Evolutionary conservation across 2,113 vertebrate genomes (phyloP).

Genomic region (Thunnus thynnus): DNA sequence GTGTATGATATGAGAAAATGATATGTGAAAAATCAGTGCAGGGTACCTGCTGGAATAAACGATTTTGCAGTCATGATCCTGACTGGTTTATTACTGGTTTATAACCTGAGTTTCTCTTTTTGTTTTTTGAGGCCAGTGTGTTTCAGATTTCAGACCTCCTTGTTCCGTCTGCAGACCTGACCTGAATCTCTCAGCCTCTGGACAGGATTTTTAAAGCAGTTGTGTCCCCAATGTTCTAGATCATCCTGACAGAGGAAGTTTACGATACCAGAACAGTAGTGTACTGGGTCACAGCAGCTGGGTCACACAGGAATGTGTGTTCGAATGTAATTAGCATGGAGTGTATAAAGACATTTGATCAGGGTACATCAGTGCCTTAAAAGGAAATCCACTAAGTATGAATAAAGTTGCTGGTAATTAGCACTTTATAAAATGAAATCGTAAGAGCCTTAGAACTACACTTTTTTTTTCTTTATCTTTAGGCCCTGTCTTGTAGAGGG

Average conservation of each 20-base stretch:
- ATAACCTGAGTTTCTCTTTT: not conserved
- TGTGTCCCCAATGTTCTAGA: slow-evolving; percentile 40
- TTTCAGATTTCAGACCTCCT: slow-evolving; percentile 35
- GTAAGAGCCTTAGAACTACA: too few species aligned
- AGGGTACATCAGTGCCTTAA: not conserved
- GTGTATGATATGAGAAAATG: not conserved
- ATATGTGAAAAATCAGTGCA: not conserved
- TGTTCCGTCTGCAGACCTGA: slow-evolving; percentile 41
- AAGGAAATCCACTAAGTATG: not conserved
- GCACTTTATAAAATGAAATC: too few species aligned
- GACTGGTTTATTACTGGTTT: slow-evolving; percentile 25
- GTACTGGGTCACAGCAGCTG: slow-evolving; percentile 25
- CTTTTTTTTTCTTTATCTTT: too few species aligned
- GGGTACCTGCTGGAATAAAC: not conserved
- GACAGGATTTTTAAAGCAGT: slow-evolving; percentile 22
- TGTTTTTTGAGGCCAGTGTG: slow-evolving; percentile 19
- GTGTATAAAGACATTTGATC: not conserved
- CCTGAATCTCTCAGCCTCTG: slow-evolving; percentile 46
- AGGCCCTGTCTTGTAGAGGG: too few species aligned
- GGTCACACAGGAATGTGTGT: slow-evolving; percentile 11
- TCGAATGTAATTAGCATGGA: slow-evolving; percentile 4
- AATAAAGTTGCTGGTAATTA: not conserved
- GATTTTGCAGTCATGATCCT: slow-evolving; percentile 2
- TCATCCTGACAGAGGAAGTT: slow-evolving; percentile 47
- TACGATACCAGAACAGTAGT: slow-evolving; percentile 39